phyloP scores from a whole-genome alignment of 2,113 vertebrate species.

The Emydocephalus ijimae region DNA sequence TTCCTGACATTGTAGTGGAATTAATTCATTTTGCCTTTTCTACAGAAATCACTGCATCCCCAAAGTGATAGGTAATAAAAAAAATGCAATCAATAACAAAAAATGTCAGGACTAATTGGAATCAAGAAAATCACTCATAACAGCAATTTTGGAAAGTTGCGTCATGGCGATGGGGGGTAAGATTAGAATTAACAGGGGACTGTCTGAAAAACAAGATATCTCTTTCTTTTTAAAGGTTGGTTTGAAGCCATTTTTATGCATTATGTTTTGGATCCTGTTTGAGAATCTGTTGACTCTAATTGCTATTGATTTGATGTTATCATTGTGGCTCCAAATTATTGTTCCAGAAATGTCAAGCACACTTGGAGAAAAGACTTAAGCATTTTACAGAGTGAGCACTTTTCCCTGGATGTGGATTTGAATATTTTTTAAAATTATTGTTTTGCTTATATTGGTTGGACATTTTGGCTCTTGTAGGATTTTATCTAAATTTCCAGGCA shows the following conservation, averaged over 20 bases:
- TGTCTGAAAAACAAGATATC: not conserved
- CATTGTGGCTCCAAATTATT: not conserved
- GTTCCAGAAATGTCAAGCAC: not conserved
- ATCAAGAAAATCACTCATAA: not conserved
- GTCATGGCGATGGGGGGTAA: not conserved
- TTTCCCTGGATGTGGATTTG: not conserved
- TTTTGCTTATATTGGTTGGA: not conserved
- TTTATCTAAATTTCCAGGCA: not conserved
- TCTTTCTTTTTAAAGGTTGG: not conserved
- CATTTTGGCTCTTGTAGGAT: not conserved
- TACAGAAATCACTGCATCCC: not conserved
- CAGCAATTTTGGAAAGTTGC: not conserved
- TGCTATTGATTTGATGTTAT: not conserved
- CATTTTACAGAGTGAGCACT: not conserved
- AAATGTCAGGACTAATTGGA: not conserved
- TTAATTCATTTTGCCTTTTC: not conserved
- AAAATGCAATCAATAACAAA: not conserved
- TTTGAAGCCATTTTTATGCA: not conserved
- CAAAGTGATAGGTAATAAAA: not conserved
- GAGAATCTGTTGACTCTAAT: not conserved
- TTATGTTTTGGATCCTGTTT: not conserved
- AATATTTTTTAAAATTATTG: not conserved
- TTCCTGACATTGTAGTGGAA: not conserved
- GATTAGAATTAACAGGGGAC: not conserved
- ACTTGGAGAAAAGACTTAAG: not conserved